These are phyloP conservation scores for Nipponia nippon DNA, from an alignment of 2,113 vertebrate genomes.

Conservation along the genomic window DNA sequence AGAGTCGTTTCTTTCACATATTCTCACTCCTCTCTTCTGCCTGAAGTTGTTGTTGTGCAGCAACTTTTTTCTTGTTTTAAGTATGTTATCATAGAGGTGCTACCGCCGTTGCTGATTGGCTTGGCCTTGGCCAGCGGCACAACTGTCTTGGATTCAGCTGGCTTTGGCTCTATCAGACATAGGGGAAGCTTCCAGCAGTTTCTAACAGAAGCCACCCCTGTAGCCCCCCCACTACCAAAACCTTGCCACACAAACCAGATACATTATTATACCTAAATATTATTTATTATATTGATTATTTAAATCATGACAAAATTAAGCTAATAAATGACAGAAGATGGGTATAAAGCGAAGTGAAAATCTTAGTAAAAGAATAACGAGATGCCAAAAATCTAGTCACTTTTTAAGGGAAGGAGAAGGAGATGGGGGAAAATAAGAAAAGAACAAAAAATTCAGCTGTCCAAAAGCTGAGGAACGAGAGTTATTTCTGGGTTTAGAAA, in stretches of 20 bases:
- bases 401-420: not conserved
- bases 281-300: not conserved
- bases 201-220: too few species aligned
- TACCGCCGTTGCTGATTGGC: fast-evolving
- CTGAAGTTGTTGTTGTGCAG: not conserved
- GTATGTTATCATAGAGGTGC: not conserved
- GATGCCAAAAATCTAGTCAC: not conserved
- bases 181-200: too few species aligned
- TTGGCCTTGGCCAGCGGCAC: not conserved
- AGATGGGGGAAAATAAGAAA: not conserved
- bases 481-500: conserved; percentile 10
- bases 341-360: not conserved
- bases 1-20: not conserved
- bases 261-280: not conserved
- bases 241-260: not conserved
- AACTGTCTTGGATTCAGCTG: fast-evolving
- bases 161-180: not conserved
- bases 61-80: not conserved
- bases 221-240: not conserved
- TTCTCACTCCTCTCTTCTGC: not conserved
- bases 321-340: not conserved
- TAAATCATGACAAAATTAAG: not conserved
- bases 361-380: not conserved
- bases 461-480: not conserved
- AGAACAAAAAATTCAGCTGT: not conserved